Conservation (phyloP, 2,797 vertebrate species). For the Sebastes oblongus region DNA sequence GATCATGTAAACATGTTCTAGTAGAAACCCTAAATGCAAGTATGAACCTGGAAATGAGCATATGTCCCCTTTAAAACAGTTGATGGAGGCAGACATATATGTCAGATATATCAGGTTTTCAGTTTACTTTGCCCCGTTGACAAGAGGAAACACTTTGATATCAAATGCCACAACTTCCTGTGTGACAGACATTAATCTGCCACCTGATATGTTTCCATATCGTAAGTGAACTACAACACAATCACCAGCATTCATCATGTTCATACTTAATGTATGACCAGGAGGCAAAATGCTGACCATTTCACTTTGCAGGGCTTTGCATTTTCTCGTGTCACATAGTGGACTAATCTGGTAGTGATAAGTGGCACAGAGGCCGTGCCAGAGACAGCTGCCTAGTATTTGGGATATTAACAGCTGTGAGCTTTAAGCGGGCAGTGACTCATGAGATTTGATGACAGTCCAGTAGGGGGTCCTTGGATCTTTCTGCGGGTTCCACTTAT, state of each 20-base stretch:
- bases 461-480: constrained; percentile 38
- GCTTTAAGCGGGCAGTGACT: constrained; percentile 64
- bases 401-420: constrained; percentile 77
- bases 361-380: constrained; percentile 44
- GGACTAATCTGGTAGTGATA: constrained; percentile 52
- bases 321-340: constrained; percentile 44
- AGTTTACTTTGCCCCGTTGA: background rate
- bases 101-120: background rate
- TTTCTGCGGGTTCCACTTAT: constrained; percentile 44
- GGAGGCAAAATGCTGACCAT: constrained; percentile 32
- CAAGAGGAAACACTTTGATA: constrained; percentile 11
- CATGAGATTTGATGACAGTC: constrained; percentile 68
- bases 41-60: too few species aligned
- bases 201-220: constrained; percentile 3
- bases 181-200: background rate
- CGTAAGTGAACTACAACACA: background rate
- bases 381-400: constrained; percentile 72
- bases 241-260: constrained; percentile 19
- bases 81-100: background rate
- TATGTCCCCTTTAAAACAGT: background rate
- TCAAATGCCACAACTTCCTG: background rate
- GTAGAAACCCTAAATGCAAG: too few species aligned
- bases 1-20: too few species aligned
- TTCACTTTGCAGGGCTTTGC: constrained; percentile 33
- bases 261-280: constrained; percentile 4